Evolutionary conservation across 2,797 vertebrate species (phyloP).

Genomic region (Tarsius wallacei): DNA sequence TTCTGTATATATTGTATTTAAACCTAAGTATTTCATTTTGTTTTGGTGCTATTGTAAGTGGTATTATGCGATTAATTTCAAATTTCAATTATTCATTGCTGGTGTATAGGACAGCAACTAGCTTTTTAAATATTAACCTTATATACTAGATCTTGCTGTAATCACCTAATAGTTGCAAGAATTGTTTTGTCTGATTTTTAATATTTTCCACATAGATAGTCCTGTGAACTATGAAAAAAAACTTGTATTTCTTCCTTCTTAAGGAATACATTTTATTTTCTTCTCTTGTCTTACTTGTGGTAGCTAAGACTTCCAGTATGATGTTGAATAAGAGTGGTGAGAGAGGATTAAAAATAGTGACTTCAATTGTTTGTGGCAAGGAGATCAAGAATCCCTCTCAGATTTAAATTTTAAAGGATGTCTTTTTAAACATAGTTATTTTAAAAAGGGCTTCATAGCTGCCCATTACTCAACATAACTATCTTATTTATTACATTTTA

Average conservation of each 20-base stretch:
- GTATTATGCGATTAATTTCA: slow-evolving; percentile 2
- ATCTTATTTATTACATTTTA: slow-evolving; percentile 32
- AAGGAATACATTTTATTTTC: neutral
- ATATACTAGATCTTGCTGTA: neutral
- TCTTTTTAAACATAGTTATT: slow-evolving; percentile 29
- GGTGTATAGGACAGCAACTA: too few relatives aligned
- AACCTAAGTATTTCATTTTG: neutral
- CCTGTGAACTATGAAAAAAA: neutral
- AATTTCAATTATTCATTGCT: slow-evolving; percentile 6
- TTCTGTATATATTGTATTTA: neutral
- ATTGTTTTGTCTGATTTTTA: neutral
- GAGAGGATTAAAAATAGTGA: neutral
- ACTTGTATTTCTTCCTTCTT: neutral
- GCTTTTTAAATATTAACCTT: neutral
- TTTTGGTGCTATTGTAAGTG: neutral
- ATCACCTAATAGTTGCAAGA: neutral
- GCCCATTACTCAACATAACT: neutral
- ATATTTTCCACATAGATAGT: neutral
- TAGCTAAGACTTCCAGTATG: neutral
- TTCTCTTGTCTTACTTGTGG: neutral
- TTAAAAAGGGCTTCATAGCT: neutral
- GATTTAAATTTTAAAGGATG: slow-evolving; percentile 32
- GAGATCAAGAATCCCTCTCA: neutral
- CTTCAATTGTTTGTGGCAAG: neutral
- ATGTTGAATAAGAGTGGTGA: neutral